These are phyloP conservation scores for Stenurella melanura DNA, from an alignment of 2,888 invertebrate species.

Conservation along the genomic window DNA sequence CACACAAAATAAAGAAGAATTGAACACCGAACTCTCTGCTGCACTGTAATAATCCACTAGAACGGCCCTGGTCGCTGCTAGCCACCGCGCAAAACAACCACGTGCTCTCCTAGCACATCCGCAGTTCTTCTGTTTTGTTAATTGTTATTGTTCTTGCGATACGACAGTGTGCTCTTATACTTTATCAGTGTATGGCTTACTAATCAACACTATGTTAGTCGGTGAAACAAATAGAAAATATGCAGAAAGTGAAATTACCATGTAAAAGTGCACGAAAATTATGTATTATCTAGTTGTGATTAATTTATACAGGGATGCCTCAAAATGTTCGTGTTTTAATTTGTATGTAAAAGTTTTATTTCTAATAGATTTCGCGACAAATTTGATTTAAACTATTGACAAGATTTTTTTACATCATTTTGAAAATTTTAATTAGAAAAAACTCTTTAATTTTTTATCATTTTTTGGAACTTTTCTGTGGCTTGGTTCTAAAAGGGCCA, in stretches of 20 bases:
- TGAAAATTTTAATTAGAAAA: neutral
- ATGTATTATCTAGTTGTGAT: conserved; percentile 11
- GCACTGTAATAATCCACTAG: conserved; percentile 42
- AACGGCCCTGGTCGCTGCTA: conserved; percentile 38
- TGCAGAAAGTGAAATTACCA: conserved; percentile 26
- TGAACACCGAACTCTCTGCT: conserved; percentile 24
- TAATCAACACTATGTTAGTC: conserved; percentile 22
- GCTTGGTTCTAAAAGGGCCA: no score
- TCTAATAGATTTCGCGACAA: neutral
- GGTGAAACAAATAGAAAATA: conserved; percentile 2
- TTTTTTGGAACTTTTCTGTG: neutral
- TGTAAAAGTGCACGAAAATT: conserved; percentile 26
- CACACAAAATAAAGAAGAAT: conserved; percentile 37
- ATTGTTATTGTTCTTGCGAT: conserved; percentile 34
- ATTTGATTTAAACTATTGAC: neutral
- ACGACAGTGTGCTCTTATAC: conserved; percentile 17
- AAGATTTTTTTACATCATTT: neutral
- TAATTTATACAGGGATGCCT: conserved; percentile 15
- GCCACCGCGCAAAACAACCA: conserved; percentile 45
- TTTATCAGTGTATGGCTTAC: conserved; percentile 10
- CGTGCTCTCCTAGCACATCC: conserved; percentile 41
- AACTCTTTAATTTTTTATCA: neutral
- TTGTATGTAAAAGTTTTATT: conserved; percentile 23
- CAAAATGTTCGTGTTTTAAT: conserved; percentile 11
- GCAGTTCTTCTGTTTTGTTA: conserved; percentile 22